Percentiles rank a stretch among this genome's conserved stretches.
Conservation (phyloP, 2,888 invertebrate genomes). For the Lasioglossum villosulum region DNA sequence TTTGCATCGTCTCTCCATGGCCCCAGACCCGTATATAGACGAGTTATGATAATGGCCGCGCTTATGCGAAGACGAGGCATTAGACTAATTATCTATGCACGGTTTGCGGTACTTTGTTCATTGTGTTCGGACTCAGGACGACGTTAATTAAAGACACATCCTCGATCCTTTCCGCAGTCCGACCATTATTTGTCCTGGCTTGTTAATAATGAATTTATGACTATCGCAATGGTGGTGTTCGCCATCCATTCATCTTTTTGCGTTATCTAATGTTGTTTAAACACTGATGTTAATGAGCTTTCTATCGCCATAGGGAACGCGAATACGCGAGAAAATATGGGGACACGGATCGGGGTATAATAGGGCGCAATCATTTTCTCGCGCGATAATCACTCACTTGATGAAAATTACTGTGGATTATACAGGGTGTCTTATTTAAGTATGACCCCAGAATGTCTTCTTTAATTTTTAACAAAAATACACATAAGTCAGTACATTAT, state of each 20-base stretch:
- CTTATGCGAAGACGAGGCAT: slow-evolving; percentile 61
- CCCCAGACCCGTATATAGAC: slow-evolving; percentile 42
- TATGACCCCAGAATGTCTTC: too few relatives aligned
- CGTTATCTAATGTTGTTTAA: neutral
- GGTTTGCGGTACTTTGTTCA: slow-evolving; percentile 62
- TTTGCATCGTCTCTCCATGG: slow-evolving; percentile 47
- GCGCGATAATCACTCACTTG: neutral
- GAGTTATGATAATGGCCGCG: slow-evolving; percentile 67
- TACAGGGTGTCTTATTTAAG: too few relatives aligned
- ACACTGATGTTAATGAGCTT: neutral
- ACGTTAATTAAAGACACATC: slow-evolving; percentile 56
- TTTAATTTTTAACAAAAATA: too few relatives aligned
- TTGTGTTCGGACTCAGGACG: slow-evolving; percentile 35
- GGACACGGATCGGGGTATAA: neutral
- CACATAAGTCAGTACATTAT: too few relatives aligned
- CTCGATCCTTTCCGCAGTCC: slow-evolving; percentile 16
- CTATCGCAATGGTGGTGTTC: neutral
- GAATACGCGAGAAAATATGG: neutral
- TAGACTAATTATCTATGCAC: slow-evolving; percentile 65
- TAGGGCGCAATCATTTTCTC: neutral
- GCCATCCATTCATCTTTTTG: neutral
- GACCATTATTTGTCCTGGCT: slow-evolving; percentile 36
- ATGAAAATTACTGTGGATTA: too few relatives aligned
- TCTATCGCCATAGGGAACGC: neutral
- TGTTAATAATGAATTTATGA: slow-evolving; percentile 51